Evolutionary conservation across 2,888 invertebrate genomes (phyloP).

Genomic region (Ceriagrion tenellum): DNA sequence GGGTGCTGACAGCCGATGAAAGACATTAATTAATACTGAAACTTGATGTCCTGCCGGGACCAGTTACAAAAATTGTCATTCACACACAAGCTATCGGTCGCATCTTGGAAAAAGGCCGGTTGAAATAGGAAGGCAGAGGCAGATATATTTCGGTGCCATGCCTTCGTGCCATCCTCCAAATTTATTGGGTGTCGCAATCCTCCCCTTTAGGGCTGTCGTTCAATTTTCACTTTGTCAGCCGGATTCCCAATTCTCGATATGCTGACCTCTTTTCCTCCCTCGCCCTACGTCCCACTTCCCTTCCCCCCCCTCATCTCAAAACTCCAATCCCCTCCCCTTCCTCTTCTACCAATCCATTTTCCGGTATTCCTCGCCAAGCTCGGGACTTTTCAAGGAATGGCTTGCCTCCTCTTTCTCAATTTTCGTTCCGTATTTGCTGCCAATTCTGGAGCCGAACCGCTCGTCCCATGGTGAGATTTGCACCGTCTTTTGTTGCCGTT

Average conservation of each 20-base stretch:
- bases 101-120: not conserved
- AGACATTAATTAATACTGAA: too few relatives aligned
- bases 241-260: conserved; percentile 20
- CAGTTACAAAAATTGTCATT: not conserved
- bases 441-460: not conserved
- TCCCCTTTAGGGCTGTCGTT: not conserved
- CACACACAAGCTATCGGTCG: not conserved
- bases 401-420: not conserved
- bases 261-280: conserved; percentile 2
- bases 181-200: conserved; percentile 37
- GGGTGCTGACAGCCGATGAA: too few relatives aligned
- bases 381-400: not conserved
- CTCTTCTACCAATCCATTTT: not conserved
- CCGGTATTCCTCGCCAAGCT: not conserved
- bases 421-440: not conserved
- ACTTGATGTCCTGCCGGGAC: too few relatives aligned
- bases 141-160: conserved; percentile 35
- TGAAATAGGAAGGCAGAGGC: not conserved
- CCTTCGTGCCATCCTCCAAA: not conserved
- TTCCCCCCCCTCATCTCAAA: not conserved
- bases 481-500: not conserved
- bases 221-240: conserved; percentile 57
- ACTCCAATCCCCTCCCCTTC: not conserved
- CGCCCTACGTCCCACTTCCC: not conserved
- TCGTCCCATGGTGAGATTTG: not conserved